A percentile compares a stretch with the other conserved stretches of the same genome.
phyloP scores from a whole-genome alignment of 2,888 invertebrate genomes.

The Caenorhabditis sp. region DNA sequence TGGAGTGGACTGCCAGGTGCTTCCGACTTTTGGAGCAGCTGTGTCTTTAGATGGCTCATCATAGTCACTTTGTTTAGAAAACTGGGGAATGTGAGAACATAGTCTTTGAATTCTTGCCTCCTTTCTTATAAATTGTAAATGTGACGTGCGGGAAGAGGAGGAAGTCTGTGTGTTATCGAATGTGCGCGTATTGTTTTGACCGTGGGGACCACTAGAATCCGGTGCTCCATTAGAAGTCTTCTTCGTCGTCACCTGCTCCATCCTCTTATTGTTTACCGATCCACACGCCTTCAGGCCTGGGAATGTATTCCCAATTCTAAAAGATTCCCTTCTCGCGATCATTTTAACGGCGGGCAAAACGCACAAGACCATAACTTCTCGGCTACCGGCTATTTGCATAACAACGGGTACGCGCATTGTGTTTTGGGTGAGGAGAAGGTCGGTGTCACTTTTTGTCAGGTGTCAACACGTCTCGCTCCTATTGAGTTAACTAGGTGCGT shows the following conservation, averaged over 20 bases:
- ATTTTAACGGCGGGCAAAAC: constrained; percentile 42
- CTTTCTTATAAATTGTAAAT: constrained; percentile 63
- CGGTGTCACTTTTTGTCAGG: constrained; percentile 65
- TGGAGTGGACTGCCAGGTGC: constrained; percentile 36
- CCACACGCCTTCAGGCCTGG: constrained; percentile 33
- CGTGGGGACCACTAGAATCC: constrained; percentile 45
- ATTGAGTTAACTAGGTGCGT: constrained; percentile 57
- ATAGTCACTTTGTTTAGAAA: constrained; percentile 54
- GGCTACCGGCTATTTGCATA: constrained; percentile 58
- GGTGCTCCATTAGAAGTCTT: constrained; percentile 55
- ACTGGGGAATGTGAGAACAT: constrained; percentile 60
- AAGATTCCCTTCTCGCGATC: constrained; percentile 35
- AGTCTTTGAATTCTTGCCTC: constrained; percentile 53
- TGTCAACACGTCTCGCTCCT: constrained; percentile 54
- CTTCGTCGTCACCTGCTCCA: constrained; percentile 59
- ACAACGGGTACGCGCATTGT: constrained; percentile 58
- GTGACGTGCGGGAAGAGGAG: constrained; percentile 50
- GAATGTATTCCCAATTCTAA: constrained; percentile 23
- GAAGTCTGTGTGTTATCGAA: constrained; percentile 25
- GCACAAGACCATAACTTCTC: constrained; percentile 10
- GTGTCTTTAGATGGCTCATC: constrained; percentile 47
- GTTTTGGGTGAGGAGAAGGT: constrained; percentile 22
- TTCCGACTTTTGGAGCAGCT: constrained; percentile 19
- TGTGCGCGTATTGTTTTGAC: constrained; percentile 56
- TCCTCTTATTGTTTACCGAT: constrained; percentile 57